Percentiles rank a stretch among this genome's conserved stretches.
phyloP scores from a whole-genome alignment of 2,113 vertebrate species.

The Psophia crepitans region DNA sequence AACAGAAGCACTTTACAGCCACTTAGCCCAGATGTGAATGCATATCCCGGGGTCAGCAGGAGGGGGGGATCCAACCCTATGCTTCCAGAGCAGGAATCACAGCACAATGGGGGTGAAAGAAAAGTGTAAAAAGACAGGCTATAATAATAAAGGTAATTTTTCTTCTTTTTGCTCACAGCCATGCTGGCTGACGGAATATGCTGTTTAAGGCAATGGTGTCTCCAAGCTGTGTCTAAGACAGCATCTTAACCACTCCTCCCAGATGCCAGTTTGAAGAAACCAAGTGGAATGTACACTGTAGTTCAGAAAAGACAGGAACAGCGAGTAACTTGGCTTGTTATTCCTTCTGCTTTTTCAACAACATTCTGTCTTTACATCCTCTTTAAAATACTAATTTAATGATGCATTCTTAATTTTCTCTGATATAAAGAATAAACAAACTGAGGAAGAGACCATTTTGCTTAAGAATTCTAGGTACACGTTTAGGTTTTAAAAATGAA shows the following conservation, averaged over 20 bases:
- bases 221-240: background rate
- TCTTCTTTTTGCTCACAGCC: background rate
- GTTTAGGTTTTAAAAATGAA: background rate
- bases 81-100: background rate
- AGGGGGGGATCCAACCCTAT: background rate
- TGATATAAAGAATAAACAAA: background rate
- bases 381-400: background rate
- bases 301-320: background rate
- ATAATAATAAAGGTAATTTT: background rate
- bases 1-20: background rate
- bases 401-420: background rate
- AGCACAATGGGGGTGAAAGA: background rate
- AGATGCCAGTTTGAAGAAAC: background rate
- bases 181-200: background rate
- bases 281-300: background rate
- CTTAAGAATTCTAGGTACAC: background rate
- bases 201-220: background rate
- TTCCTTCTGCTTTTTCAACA: background rate
- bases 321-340: background rate
- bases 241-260: background rate
- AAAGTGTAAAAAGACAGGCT: background rate
- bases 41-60: accelerated
- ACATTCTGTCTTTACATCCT: background rate
- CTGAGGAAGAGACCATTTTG: background rate
- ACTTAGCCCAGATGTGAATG: background rate